Evolutionary conservation across 1,140 invertebrate genomes (phyloP).

Genomic region (Radopholus similis): DNA sequence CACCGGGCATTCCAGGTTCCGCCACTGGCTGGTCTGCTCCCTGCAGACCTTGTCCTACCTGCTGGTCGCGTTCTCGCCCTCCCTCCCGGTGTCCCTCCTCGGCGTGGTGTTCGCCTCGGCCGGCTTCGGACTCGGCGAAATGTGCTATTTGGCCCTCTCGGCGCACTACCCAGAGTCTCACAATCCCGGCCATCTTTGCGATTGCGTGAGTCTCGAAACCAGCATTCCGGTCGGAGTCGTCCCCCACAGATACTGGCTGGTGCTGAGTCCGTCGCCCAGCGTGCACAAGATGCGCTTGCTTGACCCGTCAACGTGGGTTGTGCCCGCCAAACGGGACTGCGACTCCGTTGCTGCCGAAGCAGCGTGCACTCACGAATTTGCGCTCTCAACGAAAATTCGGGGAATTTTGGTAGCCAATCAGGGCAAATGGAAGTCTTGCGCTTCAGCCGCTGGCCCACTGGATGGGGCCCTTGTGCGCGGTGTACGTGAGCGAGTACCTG

Average conservation of each 20-base stretch:
- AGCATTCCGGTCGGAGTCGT: neutral
- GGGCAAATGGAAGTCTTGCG: neutral
- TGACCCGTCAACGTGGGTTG: conserved; percentile 21
- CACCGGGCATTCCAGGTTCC: conserved; percentile 38
- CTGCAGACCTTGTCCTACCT: conserved; percentile 28
- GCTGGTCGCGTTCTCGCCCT: conserved; percentile 33
- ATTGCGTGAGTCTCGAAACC: neutral
- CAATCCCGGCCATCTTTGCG: neutral
- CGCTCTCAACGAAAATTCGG: neutral
- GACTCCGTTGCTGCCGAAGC: neutral
- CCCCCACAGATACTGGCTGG: conserved; percentile 10
- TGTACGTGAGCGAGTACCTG: conserved; percentile 82
- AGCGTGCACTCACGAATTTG: neutral
- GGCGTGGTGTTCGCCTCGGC: conserved; percentile 35
- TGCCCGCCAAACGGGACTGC: conserved; percentile 3
- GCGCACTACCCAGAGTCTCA: conserved; percentile 29
- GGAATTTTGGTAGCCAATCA: too few relatives aligned
- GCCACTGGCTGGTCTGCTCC: conserved; percentile 30
- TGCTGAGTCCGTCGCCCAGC: conserved; percentile 7
- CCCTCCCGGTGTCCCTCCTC: conserved; percentile 23
- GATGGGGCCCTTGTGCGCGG: conserved; percentile 74
- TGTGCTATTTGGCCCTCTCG: conserved; percentile 20
- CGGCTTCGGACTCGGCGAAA: conserved; percentile 34
- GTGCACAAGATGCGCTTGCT: conserved; percentile 13
- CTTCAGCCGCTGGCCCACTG: conserved; percentile 68